Base-by-base conservation (phyloP, 2,888 invertebrate species). In the Stenotaenia linearis region DNA sequence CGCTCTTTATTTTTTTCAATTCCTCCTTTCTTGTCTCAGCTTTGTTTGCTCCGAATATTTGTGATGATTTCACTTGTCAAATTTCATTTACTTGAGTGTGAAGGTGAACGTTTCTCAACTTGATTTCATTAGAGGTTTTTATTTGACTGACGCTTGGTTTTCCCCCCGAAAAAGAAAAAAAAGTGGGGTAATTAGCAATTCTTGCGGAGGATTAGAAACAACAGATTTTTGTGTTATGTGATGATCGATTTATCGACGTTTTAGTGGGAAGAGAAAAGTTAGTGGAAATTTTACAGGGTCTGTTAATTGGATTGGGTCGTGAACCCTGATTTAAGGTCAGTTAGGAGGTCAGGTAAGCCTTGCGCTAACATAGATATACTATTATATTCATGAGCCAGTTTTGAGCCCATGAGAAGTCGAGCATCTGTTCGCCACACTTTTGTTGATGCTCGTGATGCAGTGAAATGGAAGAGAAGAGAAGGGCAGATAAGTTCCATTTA, bases 361-460 rank as follows among this genome's bases (percentile, higher is more conserved):
- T 7, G 61, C 12, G 23, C 61, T 61, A 23, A 61, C 23, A 61
- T 23, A 25, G 61, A 61, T 23, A 9, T 61, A 61, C 10, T 10
- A 61, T 61, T 61, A 61, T 61, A 61, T 61, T 61, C 61, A 61
- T 61, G 61, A 61, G 61, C 61, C 61, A 61, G 25, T 61, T 61
- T 23, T 61, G 61, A 61, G 61, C 23, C 61, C 23, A 23, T 61
- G 61, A 61, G 61, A 61, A 61, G 61, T 12, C 61, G 61, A 61
- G 61, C 61, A 61, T 61, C 61, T 61, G 61, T 23, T 61, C 61
- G 61, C 61, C 61, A 61, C 61, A 61, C 61, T 61, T 61, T 61
- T 61, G 61, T 61, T 61, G 61, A 61, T 61, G 61, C 61, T 61
- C 23, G 61, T 61, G 61, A 61, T 61, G 61, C 61, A 61, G 61